Evolutionary conservation across 2,113 vertebrate genomes (phyloP).

Genomic region (Rhadina sibilatrix): DNA sequence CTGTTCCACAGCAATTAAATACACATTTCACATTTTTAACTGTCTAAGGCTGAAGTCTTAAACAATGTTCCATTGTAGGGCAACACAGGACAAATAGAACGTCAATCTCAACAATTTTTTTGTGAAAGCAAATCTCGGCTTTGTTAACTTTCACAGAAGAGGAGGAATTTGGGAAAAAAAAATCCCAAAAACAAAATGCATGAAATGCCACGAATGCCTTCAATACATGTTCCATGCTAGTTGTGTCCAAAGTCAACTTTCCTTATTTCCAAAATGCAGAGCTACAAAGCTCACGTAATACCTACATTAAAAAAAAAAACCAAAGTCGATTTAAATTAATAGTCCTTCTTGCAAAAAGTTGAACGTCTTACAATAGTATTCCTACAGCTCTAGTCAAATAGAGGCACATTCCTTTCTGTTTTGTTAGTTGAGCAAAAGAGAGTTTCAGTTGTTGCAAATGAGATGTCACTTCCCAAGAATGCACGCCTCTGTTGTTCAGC

Average conservation of each 20-base stretch:
- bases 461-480: conserved; percentile 62
- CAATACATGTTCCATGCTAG: background rate
- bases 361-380: background rate
- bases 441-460: conserved; percentile 41
- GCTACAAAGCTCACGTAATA: background rate
- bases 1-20: conserved; percentile 48
- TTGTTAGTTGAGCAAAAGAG: background rate
- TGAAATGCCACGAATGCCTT: background rate
- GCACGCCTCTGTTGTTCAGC: background rate
- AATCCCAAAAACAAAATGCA: background rate
- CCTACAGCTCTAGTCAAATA: background rate
- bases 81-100: conserved; percentile 34
- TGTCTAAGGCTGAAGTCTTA: conserved; percentile 29
- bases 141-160: background rate
- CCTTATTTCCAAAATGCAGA: background rate
- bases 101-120: background rate
- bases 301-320: background rate
- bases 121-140: background rate
- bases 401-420: conserved; percentile 38
- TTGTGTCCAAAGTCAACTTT: background rate
- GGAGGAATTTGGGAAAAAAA: background rate
- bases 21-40: conserved; percentile 61
- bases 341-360: background rate
- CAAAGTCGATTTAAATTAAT: background rate
- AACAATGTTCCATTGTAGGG: conserved; percentile 41